Conservation (phyloP, 2,113 vertebrate genomes). For the Pristiophorus japonicus region DNA sequence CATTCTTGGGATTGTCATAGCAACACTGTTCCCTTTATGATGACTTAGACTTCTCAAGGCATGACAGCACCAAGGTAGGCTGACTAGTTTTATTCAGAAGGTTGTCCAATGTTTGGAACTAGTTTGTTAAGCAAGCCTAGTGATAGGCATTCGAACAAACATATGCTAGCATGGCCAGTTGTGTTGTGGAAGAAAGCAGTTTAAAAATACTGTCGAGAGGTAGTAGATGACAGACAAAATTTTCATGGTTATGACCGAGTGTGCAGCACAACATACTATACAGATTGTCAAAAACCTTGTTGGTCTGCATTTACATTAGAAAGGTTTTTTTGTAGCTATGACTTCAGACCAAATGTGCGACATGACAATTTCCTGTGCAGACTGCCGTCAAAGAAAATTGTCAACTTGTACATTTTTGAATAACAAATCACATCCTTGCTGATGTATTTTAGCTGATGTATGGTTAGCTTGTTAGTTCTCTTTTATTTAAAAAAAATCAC, state of each 20-base stretch:
- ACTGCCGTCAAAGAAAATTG: conserved; percentile 9
- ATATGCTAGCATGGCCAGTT: neutral
- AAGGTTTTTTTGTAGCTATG: conserved; percentile 19
- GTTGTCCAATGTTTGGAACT: conserved; percentile 44
- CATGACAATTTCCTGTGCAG: conserved; percentile 24
- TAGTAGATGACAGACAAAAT: conserved; percentile 51
- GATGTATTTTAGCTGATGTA: conserved; percentile 7
- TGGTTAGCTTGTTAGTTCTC: conserved; percentile 32
- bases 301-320: conserved; percentile 25
- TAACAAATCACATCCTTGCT: conserved; percentile 31
- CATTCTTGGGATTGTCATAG: conserved; percentile 44
- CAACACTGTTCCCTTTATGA: conserved; percentile 45
- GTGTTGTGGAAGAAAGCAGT: conserved; percentile 43
- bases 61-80: conserved; percentile 69
- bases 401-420: neutral
- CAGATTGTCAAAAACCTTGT: conserved; percentile 40
- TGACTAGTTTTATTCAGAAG: conserved; percentile 46
- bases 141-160: conserved; percentile 38
- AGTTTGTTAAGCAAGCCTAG: conserved; percentile 36
- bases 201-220: conserved; percentile 53
- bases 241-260: conserved; percentile 41
- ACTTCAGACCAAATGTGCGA: conserved; percentile 30
- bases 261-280: conserved; percentile 41
- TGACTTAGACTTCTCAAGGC: conserved; percentile 50
- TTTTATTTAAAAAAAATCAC: conserved; percentile 35